Evolutionary conservation across 37 sponge, comb jelly and placozoan genomes (phyloP), one percentile per base, ranked within the genome.

Genomic region (Crambe crambe): DNA sequence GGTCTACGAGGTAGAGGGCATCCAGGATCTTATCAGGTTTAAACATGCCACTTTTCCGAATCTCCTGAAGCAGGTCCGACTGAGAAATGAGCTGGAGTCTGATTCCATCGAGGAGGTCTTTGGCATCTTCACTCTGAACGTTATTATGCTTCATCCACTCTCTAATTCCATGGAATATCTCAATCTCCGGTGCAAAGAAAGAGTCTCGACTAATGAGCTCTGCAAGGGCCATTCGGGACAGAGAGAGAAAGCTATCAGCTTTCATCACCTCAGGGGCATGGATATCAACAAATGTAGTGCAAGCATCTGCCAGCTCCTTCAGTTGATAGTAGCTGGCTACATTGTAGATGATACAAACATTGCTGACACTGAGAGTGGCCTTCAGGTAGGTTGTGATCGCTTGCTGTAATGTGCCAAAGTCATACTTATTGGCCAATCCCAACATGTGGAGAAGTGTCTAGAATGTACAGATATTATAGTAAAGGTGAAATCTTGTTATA

Each of bases 171-270:
- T 75, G 66, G 75, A 89, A 92, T 35, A 99, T 92, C 12, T 92
- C 93, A 30, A 92, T 81, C 75, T 99, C 99, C 0, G 83, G 85
- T 15, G 93, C 90, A 78, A 79, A 95, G 87, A 95, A 95, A 15
- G 96, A 95, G 56, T 86, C 90, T 18, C 97, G 56, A 8, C 71
- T n/a, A 9, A 94, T 35, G 40, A 97, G 86, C 21, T 95, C 90
- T 1, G 59, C 44, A 69, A 95, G 82, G 8, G 93, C 82, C 17
- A 82, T 42, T 44, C 86, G 76, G 2, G 93, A 92, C 60, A 95
- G 78, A 2, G 89, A 79, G 37, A 89, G 69, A 69, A 95, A 92
- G 5, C 90, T 87, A 10, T 92, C 93, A 5, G 89, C 76, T 25
- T 85, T 89, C 87, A 92, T 86, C 44, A 95, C 90, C 25, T 92